Evolutionary conservation across 2,888 invertebrate species (phyloP).

Genomic region (Melitaea athalia): DNA sequence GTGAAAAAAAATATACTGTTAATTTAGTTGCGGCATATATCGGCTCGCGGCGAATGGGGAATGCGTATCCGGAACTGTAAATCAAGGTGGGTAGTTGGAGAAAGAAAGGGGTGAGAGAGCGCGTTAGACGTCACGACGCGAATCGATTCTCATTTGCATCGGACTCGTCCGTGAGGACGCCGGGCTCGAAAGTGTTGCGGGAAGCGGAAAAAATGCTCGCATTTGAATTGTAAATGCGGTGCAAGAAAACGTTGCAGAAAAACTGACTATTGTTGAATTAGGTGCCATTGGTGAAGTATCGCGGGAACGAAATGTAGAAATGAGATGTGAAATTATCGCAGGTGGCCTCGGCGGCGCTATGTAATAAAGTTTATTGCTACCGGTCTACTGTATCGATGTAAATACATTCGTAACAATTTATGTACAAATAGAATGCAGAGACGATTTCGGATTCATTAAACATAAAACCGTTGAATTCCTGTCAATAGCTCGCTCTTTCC

Average conservation of each 20-base stretch:
- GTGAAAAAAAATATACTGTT: conserved; percentile 69
- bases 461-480: conserved; percentile 38
- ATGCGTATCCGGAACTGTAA: conserved; percentile 76
- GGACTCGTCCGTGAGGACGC: conserved; percentile 72
- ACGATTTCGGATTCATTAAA: conserved; percentile 27
- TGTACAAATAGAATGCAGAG: conserved; percentile 10
- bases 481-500: conserved; percentile 44
- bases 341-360: neutral
- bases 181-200: conserved; percentile 78
- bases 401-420: conserved; percentile 12
- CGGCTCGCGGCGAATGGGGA: conserved; percentile 63
- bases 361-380: no score
- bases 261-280: conserved; percentile 64
- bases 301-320: conserved; percentile 17
- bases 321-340: conserved; percentile 4
- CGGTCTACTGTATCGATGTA: neutral
- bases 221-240: conserved; percentile 78
- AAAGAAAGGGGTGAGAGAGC: conserved; percentile 79
- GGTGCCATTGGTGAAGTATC: conserved; percentile 57
- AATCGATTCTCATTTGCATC: conserved; percentile 81
- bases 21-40: conserved; percentile 67
- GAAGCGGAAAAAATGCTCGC: conserved; percentile 68
- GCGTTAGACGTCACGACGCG: conserved; percentile 72
- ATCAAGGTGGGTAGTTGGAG: conserved; percentile 78
- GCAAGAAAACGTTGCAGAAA: conserved; percentile 77